Percentiles rank a stretch among this genome's conserved stretches.
These are phyloP conservation scores for Amblyornis subalaris DNA, from an alignment of 2,113 vertebrate genomes.

Conservation along the genomic window DNA sequence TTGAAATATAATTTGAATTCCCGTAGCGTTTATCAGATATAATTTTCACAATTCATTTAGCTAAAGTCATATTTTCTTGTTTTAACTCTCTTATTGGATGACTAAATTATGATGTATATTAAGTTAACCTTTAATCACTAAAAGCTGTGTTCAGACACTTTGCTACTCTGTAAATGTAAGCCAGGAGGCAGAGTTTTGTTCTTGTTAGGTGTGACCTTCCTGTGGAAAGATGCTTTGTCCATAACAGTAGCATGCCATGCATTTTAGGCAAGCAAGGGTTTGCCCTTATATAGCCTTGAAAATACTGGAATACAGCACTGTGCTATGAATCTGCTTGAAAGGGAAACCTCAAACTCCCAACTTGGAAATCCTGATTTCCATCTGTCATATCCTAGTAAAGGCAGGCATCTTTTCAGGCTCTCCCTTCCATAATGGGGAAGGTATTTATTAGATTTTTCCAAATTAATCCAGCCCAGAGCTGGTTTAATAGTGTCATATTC, in stretches of 20 bases:
- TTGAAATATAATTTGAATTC: slow-evolving; percentile 52
- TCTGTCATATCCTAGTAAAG: not conserved
- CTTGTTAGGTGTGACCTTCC: not conserved
- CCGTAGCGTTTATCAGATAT: slow-evolving; percentile 27
- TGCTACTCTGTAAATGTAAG: slow-evolving; percentile 14
- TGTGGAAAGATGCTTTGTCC: not conserved
- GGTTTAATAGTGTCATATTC: slow-evolving; percentile 46
- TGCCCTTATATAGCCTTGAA: not conserved
- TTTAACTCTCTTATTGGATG: slow-evolving; percentile 4
- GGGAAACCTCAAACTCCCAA: not conserved
- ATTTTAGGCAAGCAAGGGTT: not conserved
- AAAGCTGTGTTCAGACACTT: slow-evolving; percentile 4
- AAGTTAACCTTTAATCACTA: slow-evolving; percentile 29
- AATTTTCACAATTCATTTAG: slow-evolving; percentile 49
- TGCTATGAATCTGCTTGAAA: not conserved
- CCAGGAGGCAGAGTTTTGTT: not conserved
- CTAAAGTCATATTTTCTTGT: slow-evolving; percentile 19
- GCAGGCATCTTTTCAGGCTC: not conserved
- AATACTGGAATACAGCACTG: not conserved
- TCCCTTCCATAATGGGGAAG: not conserved
- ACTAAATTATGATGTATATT: not conserved
- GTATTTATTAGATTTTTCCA: slow-evolving; percentile 40
- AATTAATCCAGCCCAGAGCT: slow-evolving; percentile 41
- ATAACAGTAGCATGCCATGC: not conserved
- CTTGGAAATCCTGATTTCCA: slow-evolving; percentile 1